Conservation (phyloP, 1,140 invertebrate species). For the Acyrthosiphon pisum region DNA sequence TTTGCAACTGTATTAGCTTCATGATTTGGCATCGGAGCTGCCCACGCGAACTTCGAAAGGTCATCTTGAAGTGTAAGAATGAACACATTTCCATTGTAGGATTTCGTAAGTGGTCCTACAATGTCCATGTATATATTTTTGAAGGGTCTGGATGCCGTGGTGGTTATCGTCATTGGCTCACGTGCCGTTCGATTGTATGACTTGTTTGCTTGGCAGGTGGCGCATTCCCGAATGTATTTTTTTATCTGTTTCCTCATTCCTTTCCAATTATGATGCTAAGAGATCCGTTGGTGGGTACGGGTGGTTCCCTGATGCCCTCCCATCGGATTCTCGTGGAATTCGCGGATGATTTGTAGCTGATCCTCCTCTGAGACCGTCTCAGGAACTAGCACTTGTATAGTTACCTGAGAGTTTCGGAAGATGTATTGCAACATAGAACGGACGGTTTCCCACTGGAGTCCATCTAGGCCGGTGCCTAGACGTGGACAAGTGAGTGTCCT, state of each 20-base stretch:
- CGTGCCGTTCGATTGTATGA: too few relatives aligned
- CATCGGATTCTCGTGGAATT: slow-evolving; percentile 47
- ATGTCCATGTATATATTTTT: not conserved
- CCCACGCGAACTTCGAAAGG: slow-evolving; percentile 54
- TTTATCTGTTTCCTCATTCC: slow-evolving; percentile 40
- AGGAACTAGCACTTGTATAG: not conserved
- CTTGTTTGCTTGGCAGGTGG: not conserved
- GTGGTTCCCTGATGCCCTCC: slow-evolving; percentile 52
- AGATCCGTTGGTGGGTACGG: slow-evolving; percentile 25
- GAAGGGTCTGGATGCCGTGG: not conserved
- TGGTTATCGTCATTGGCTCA: not conserved
- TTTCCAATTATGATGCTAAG: slow-evolving; percentile 33
- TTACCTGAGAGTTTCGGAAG: not conserved
- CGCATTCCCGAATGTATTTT: slow-evolving; percentile 43
- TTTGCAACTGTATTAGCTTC: too few relatives aligned
- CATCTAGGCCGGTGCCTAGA: slow-evolving; percentile 25
- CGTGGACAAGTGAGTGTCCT: not conserved
- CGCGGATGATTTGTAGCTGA: not conserved
- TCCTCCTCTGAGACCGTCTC: not conserved
- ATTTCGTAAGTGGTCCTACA: not conserved
- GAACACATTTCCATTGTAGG: not conserved
- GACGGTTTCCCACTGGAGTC: not conserved
- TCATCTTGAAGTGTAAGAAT: slow-evolving; percentile 30
- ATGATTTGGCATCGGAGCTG: slow-evolving; percentile 62
- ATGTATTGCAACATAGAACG: not conserved